phyloP scores from a whole-genome alignment of 2,888 invertebrate genomes.

The Melinaea marsaeus region DNA sequence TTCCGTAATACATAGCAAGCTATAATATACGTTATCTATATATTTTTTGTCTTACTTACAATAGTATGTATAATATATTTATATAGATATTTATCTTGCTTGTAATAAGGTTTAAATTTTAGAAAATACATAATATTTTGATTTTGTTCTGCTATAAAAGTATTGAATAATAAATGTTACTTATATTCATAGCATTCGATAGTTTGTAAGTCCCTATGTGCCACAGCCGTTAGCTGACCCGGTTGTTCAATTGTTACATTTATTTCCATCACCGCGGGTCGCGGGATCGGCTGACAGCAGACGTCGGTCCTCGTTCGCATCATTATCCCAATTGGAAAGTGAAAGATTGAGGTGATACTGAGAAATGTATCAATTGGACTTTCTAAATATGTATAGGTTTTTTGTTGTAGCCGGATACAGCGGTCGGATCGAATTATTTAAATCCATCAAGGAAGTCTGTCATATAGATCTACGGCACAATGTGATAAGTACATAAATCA shows the following conservation, averaged over 20 bases:
- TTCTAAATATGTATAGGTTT: slow-evolving; percentile 20
- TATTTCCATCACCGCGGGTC: slow-evolving; percentile 4
- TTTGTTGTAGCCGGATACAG: slow-evolving; percentile 17
- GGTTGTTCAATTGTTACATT: slow-evolving; percentile 7
- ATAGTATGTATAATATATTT: too few relatives aligned
- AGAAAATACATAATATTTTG: too few relatives aligned
- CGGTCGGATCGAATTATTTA: background rate
- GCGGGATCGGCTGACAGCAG: background rate
- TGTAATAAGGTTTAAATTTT: too few relatives aligned
- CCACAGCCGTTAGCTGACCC: slow-evolving; percentile 3
- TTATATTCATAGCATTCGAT: background rate
- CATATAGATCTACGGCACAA: background rate
- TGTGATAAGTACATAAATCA: background rate
- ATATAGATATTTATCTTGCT: too few relatives aligned
- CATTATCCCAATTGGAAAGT: slow-evolving; percentile 20
- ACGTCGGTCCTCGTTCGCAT: slow-evolving; percentile 3
- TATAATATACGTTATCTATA: slow-evolving; percentile 4
- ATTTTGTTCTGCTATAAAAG: too few relatives aligned
- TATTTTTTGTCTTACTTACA: too few relatives aligned
- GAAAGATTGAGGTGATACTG: slow-evolving; percentile 21
- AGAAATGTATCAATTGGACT: slow-evolving; percentile 22
- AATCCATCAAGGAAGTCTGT: slow-evolving; percentile 1
- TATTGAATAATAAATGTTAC: too few relatives aligned
- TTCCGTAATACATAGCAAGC: background rate
- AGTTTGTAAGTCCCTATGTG: background rate